A percentile compares a stretch with the other conserved stretches of the same genome.
These are phyloP conservation scores for Nyctereutes procyonoides DNA, from an alignment of 2,113 vertebrate species.

Conservation along the genomic window DNA sequence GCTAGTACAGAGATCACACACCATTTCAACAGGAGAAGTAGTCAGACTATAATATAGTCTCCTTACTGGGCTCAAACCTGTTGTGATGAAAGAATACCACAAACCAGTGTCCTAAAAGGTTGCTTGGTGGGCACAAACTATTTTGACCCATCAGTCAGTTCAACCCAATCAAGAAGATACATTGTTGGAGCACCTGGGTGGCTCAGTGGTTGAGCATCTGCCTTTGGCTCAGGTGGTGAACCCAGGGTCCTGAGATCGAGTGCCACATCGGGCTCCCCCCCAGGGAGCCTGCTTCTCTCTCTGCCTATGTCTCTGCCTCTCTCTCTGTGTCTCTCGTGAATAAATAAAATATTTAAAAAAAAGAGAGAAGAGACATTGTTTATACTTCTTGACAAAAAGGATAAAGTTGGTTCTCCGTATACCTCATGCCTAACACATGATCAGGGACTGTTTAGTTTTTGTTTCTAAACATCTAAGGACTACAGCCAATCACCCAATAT, in stretches of 20 bases:
- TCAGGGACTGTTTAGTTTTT: not conserved
- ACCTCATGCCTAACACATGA: not conserved
- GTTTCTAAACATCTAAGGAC: not conserved
- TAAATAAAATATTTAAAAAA: no score
- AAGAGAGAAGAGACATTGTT: not conserved
- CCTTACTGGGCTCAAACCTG: not conserved
- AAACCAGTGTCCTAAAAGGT: not conserved
- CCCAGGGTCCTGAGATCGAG: no score
- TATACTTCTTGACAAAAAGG: not conserved
- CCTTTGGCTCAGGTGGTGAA: no score
- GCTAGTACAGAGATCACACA: not conserved
- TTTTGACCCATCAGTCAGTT: not conserved
- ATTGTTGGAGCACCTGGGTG: not conserved
- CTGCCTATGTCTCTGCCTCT: no score
- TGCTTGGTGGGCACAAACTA: not conserved
- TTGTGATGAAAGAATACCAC: not conserved
- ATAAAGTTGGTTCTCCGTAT: not conserved
- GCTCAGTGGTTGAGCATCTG: no score
- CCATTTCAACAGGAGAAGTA: not conserved
- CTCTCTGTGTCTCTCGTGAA: no score
- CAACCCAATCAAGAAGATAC: not conserved
- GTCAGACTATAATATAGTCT: no score
- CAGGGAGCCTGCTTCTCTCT: no score
- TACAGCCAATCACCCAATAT: not conserved
- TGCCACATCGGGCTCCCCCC: no score